Evolutionary conservation across 1,140 invertebrate genomes (phyloP), one percentile per base, ranked within the genome.

Genomic region (Armadillidium nasatum): DNA sequence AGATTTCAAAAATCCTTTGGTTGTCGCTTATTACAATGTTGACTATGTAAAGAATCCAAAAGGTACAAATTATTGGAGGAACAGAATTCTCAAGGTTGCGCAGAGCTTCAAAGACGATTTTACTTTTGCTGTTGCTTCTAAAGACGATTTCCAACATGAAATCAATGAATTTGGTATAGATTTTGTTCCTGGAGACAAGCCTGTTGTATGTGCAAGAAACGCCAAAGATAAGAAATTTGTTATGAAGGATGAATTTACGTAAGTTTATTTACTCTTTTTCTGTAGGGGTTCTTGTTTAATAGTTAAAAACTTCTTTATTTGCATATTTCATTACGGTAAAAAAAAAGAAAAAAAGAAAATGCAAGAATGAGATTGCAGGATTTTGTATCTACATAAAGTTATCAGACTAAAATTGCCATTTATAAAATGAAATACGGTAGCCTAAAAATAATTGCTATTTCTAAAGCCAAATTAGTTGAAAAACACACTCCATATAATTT

Each of bases 1-100:
- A 13, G 93, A 98, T 78, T 99, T 99, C 87, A 90, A 89, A 82
- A 91, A 90, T 82, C 97, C 97, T 4, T 83, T 97, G 71, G 88
- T 99, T 50, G 90, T 96, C 77, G 96, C 93, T 33, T 99, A 96
- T 85, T 99, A 92, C 85, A 89, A 88, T 84, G 95, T 99, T 9
- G 97, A 99, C 86, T 99, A 99, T 83, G 89, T 92, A 0, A 98
- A 98, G 86, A 98, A 99, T 85, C 88, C 92, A 10, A 99, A 99
- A 85, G 91, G 88, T 85, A 99, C 97, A n/a, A 99, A 99, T 86
- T 99, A 99, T 87, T 99, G 97, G 96, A 91, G 97, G 82, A 99
- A 99, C 87, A 90, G 95, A 80, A 90, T 98, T 44, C 87, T 97
- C 75, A 98, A 98, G 88, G 94, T 98, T 15, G 96, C 94, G 76